Evolutionary conservation across 2,888 invertebrate species (phyloP), one percentile per base, ranked within the genome.

Genomic region (Oscheius sp.): DNA sequence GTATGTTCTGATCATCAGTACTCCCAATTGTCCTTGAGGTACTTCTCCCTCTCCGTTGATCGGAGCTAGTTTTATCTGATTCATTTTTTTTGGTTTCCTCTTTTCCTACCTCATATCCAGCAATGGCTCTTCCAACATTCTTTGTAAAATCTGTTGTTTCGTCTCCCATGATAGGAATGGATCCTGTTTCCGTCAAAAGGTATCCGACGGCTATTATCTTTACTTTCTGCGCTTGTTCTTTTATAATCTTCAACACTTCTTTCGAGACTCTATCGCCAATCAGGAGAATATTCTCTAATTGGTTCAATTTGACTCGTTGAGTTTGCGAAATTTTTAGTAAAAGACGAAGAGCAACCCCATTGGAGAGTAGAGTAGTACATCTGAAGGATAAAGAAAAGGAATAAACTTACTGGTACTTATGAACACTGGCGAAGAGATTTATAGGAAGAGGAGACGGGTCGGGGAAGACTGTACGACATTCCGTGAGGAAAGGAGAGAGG

Each of bases 11-110:
- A 77, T 71, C 59, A 71, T 51, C 30, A 77, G 41, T 24, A 70
- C 69, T 1, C 77, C 87, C 17, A 88, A 61, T 70, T 88, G 87
- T 26, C 88, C 88, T 4, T 76, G 61, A 17, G 74, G 76, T 22
- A 86, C 86, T 0, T 87, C 84, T 9, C 86, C 70, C 20, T 82
- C 69, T 3, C 86, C 87, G 5, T 84, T 76, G 17, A 80, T 73
- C 63, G 86, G 83, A 2, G 87, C 78, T 5, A 88, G 56, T 61
- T 74, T 72, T 0, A 74, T 65, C 72, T 78, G 49, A 66, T 56
- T 30, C 3, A 17, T 6, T 3, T 33, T 62, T 36, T 9, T 4
- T n/a, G 33, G 32, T 17, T 20, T n/a, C n/a, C n/a, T n/a, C n/a
- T n/a, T n/a, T 1, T 4, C 61, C 3, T 28, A 78, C 80, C 73